Percentiles rank a stretch among this genome's conserved stretches.
Evolutionary conservation across 1,140 invertebrate species (phyloP).

Genomic region (Pseudobourletiella spinata): DNA sequence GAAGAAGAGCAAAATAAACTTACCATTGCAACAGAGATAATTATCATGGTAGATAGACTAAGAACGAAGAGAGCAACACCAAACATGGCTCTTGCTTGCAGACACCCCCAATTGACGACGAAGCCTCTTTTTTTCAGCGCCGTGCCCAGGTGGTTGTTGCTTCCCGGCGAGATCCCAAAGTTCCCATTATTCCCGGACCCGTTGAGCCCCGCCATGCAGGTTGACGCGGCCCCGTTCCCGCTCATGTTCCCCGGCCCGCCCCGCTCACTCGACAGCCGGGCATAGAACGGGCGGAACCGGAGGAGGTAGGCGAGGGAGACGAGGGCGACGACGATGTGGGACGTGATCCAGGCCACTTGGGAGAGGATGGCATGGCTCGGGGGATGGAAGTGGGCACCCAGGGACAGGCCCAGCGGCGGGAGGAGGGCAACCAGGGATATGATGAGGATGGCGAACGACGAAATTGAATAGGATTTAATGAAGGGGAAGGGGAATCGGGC

Average conservation of each 20-base stretch:
- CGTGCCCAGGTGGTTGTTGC: constrained; percentile 23
- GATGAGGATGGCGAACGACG: constrained; percentile 23
- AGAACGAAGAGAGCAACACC: constrained; percentile 34
- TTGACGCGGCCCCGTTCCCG: not conserved
- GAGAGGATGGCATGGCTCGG: constrained; percentile 23
- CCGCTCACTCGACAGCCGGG: constrained; percentile 28
- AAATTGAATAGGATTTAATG: constrained; percentile 31
- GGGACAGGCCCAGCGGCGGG: constrained; percentile 28
- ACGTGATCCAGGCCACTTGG: constrained; percentile 33
- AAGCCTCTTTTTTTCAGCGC: constrained; percentile 30
- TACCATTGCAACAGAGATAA: constrained; percentile 36
- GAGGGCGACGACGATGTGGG: constrained; percentile 30
- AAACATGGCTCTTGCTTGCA: constrained; percentile 36
- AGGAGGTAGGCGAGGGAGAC: constrained; percentile 31
- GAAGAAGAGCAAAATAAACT: constrained; percentile 3
- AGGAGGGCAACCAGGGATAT: constrained; percentile 28
- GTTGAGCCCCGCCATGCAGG: constrained; percentile 8
- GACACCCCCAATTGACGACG: constrained; percentile 35
- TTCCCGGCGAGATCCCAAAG: not conserved
- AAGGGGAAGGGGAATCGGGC: constrained; percentile 35
- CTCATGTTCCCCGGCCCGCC: constrained; percentile 6
- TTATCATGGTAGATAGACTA: constrained; percentile 35
- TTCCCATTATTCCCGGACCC: constrained; percentile 13
- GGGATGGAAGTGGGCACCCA: constrained; percentile 31
- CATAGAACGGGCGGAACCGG: constrained; percentile 34